phyloP scores from a whole-genome alignment of 2,888 invertebrate genomes.

The Hyposoter didymator region DNA sequence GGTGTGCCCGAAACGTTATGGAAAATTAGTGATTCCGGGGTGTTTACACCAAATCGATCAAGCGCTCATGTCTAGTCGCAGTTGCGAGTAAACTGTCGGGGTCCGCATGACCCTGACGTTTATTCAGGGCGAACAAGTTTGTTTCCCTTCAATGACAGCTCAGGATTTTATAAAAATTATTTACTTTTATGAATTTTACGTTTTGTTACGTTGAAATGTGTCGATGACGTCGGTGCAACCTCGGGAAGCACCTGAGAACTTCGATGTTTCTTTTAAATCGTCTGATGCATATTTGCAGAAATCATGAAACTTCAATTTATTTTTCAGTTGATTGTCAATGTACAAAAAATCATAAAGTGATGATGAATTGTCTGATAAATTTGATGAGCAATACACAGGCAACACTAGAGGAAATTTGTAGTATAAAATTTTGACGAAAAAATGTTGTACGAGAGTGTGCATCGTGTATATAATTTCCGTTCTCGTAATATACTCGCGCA shows the following conservation, averaged over 20 bases:
- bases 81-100: not conserved
- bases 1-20: constrained; percentile 18
- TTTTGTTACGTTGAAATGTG: not conserved
- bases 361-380: not conserved
- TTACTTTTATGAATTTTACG: not conserved
- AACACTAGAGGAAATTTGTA: not conserved
- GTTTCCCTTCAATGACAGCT: not conserved
- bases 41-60: constrained; percentile 43
- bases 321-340: not conserved
- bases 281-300: not conserved
- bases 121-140: not conserved
- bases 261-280: not conserved
- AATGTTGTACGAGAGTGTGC: not conserved
- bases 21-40: constrained; percentile 16
- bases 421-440: not conserved
- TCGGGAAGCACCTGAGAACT: too few species aligned
- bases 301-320: not conserved
- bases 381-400: not conserved
- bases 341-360: not conserved
- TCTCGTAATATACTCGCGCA: constrained; percentile 1
- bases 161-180: not conserved
- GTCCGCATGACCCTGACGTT: not conserved
- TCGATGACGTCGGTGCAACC: not conserved
- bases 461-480: not conserved
- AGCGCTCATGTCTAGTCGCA: not conserved